phyloP scores from a whole-genome alignment of 2,113 vertebrate species.

The Leucopsar rothschildi region DNA sequence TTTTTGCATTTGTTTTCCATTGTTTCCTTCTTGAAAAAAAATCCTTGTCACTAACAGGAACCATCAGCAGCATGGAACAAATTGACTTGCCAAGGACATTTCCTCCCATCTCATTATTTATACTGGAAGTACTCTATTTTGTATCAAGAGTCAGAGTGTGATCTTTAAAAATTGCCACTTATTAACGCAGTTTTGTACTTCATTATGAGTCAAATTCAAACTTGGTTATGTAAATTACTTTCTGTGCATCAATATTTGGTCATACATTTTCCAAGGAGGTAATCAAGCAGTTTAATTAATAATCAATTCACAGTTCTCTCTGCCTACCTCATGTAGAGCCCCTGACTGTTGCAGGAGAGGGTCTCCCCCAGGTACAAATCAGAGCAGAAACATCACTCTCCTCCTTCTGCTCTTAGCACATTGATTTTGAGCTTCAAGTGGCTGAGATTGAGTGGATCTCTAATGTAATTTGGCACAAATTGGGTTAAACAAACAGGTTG shows the following conservation, averaged over 20 bases:
- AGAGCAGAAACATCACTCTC: neutral
- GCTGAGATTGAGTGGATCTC: neutral
- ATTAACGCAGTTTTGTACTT: neutral
- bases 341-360: neutral
- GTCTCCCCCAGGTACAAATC: neutral
- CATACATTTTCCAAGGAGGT: neutral
- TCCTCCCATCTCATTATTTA: slow-evolving; percentile 47
- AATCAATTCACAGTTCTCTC: neutral
- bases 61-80: slow-evolving; percentile 47
- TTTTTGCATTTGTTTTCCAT: slow-evolving; percentile 71
- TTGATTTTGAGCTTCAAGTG: neutral
- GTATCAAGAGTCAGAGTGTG: neutral
- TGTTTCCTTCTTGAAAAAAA: slow-evolving; percentile 63
- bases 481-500: neutral
- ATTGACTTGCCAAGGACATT: slow-evolving; percentile 59
- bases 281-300: neutral
- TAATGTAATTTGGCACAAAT: neutral
- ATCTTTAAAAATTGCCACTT: neutral
- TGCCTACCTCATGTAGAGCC: neutral
- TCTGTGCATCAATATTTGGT: neutral
- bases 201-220: neutral
- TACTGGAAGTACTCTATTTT: neutral
- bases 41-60: slow-evolving; percentile 46
- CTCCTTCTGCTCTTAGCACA: neutral
- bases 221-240: neutral